These are phyloP conservation scores for Micromussa lordhowensis DNA, from an alignment of 92 coral and sea anemone species.

Conservation along the genomic window DNA sequence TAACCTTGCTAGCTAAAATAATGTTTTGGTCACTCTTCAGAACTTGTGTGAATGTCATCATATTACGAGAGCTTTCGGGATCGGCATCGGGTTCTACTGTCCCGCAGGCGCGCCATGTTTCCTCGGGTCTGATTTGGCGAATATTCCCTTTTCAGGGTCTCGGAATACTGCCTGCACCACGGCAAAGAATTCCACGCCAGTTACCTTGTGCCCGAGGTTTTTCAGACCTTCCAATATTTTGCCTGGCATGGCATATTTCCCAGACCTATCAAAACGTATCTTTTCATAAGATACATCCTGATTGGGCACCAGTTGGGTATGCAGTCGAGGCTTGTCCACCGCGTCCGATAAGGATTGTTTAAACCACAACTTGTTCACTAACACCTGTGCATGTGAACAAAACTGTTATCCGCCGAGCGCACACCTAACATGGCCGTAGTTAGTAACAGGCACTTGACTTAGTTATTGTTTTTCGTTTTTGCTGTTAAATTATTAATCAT, in stretches of 20 bases:
- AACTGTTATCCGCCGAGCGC: neutral
- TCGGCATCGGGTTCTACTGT: constrained; percentile 6
- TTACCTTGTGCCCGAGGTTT: constrained; percentile 66
- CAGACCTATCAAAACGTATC: neutral
- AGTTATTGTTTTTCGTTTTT: no score
- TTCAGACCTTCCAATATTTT: constrained; percentile 47
- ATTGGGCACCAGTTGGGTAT: constrained; percentile 72
- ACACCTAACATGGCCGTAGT: no score
- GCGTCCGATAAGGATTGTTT: constrained; percentile 53
- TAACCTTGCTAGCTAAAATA: no score
- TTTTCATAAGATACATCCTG: constrained; percentile 45
- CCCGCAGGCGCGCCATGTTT: constrained; percentile 80
- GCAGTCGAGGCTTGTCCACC: constrained; percentile 77
- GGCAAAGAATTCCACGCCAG: neutral
- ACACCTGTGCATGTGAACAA: constrained; percentile 55
- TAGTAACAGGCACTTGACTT: no score
- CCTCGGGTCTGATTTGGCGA: constrained; percentile 80
- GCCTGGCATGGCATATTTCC: constrained; percentile 31
- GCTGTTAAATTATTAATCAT: no score
- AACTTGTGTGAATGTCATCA: no score
- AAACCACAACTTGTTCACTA: constrained; percentile 88
- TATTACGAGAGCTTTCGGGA: no score
- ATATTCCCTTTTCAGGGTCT: constrained; percentile 41
- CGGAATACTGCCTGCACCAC: constrained; percentile 80
- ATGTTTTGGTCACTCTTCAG: no score